These are phyloP conservation scores for Enteromius argenteus DNA, from an alignment of 2,797 vertebrate species.

Conservation along the genomic window DNA sequence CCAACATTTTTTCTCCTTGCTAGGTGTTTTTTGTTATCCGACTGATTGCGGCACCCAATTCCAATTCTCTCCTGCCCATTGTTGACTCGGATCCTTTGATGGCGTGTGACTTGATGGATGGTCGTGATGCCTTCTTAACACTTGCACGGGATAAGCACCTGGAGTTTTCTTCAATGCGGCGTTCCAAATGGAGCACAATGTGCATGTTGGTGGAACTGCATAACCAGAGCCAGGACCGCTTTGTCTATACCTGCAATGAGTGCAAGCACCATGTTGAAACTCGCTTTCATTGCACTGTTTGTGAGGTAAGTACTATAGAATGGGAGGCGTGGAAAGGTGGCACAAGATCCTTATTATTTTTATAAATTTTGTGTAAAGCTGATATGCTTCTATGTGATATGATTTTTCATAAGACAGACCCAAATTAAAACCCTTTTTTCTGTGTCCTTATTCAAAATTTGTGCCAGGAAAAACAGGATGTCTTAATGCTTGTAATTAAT, in stretches of 20 bases:
- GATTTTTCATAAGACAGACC: not conserved
- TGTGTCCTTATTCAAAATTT: not conserved
- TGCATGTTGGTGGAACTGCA: slow-evolving; percentile 98
- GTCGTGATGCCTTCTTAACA: slow-evolving; percentile 95
- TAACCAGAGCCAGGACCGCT: slow-evolving; percentile 98
- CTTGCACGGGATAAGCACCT: slow-evolving; percentile 96
- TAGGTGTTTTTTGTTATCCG: slow-evolving; percentile 99
- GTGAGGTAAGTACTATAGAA: slow-evolving; percentile 83
- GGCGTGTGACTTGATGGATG: slow-evolving; percentile 97
- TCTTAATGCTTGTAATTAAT: not conserved
- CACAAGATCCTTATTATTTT: not conserved
- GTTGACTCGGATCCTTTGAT: slow-evolving; percentile 90
- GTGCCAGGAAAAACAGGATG: not conserved
- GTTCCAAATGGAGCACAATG: slow-evolving; percentile 97
- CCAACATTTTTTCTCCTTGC: not conserved
- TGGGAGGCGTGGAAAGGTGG: no score
- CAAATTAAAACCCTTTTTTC: not conserved
- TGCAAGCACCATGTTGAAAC: slow-evolving; percentile 98
- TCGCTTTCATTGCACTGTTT: slow-evolving; percentile 96
- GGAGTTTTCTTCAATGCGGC: slow-evolving; percentile 94
- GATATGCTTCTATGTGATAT: not conserved
- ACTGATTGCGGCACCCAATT: slow-evolving; percentile 90
- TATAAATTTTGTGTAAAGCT: not conserved
- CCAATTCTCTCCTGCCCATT: slow-evolving; percentile 93
- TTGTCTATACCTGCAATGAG: slow-evolving; percentile 98